These are phyloP conservation scores for Andrena bicolor DNA, from an alignment of 2,888 invertebrate species.

Conservation along the genomic window DNA sequence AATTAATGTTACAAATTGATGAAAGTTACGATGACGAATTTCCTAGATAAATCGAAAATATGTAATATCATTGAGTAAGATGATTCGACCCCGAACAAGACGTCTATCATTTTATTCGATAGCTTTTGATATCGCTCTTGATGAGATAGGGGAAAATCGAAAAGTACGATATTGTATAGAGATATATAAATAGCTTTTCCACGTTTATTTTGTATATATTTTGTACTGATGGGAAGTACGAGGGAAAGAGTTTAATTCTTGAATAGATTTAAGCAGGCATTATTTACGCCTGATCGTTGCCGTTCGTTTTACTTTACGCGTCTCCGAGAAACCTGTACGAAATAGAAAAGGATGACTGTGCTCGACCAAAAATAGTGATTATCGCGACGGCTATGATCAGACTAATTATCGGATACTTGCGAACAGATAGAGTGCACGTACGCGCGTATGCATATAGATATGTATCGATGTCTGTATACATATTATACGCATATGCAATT, in stretches of 20 bases:
- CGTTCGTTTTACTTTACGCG: conserved; percentile 13
- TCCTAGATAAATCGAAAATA: conserved; percentile 9
- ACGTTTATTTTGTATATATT: conserved; percentile 46
- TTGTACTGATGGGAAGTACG: conserved; percentile 34
- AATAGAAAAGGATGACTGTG: conserved; percentile 15
- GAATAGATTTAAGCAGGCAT: conserved; percentile 19
- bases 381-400: conserved; percentile 34
- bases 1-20: conserved; percentile 12
- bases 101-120: conserved; percentile 15
- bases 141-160: conserved; percentile 6
- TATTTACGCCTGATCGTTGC: conserved; percentile 26
- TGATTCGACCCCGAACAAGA: conserved; percentile 14
- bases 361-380: conserved; percentile 35
- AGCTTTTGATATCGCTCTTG: conserved; percentile 34
- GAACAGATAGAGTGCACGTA: conserved; percentile 4
- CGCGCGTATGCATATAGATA: background rate
- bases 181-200: conserved; percentile 48
- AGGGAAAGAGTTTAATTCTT: conserved; percentile 23
- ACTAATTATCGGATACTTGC: conserved; percentile 15
- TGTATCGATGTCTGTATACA: background rate
- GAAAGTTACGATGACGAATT: conserved; percentile 22
- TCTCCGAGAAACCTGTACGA: background rate
- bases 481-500: conserved; percentile 18
- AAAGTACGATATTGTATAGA: conserved; percentile 21
- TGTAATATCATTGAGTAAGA: conserved; percentile 11